Evolutionary conservation across 2,888 invertebrate genomes (phyloP).

Genomic region (Sepioteuthis lessoniana): DNA sequence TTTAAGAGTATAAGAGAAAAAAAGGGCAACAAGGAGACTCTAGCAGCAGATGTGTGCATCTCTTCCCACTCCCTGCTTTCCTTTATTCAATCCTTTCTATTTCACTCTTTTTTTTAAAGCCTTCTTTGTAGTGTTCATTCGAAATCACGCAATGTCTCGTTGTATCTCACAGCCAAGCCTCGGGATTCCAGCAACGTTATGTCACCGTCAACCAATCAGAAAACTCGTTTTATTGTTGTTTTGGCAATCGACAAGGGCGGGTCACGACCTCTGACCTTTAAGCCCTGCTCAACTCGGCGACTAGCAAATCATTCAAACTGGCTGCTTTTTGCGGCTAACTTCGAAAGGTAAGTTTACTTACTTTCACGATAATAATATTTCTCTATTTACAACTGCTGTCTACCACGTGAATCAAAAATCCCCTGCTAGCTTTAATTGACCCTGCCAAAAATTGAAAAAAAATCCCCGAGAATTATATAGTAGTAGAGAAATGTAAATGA

Average conservation of each 20-base stretch:
- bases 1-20: too few species aligned
- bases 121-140: not conserved
- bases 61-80: too few species aligned
- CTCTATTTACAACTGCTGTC: not conserved
- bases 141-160: conserved; percentile 44
- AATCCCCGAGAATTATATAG: not conserved
- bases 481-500: not conserved
- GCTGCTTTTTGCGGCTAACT: conserved; percentile 33
- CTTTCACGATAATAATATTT: not conserved
- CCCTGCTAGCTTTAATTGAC: not conserved
- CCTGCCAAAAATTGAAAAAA: not conserved
- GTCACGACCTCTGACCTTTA: conserved; percentile 47
- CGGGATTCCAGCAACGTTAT: conserved; percentile 45
- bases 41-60: too few species aligned
- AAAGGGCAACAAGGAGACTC: too few species aligned
- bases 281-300: conserved; percentile 37
- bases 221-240: not conserved
- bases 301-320: conserved; percentile 9
- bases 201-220: conserved; percentile 43
- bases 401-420: not conserved
- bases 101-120: not conserved
- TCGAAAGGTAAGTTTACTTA: conserved; percentile 1
- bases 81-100: not conserved
- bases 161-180: not conserved
- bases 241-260: conserved; percentile 14